Evolutionary conservation across 2,113 vertebrate species (phyloP), one percentile per base, ranked within the genome.

Genomic region (Poecile atricapillus): DNA sequence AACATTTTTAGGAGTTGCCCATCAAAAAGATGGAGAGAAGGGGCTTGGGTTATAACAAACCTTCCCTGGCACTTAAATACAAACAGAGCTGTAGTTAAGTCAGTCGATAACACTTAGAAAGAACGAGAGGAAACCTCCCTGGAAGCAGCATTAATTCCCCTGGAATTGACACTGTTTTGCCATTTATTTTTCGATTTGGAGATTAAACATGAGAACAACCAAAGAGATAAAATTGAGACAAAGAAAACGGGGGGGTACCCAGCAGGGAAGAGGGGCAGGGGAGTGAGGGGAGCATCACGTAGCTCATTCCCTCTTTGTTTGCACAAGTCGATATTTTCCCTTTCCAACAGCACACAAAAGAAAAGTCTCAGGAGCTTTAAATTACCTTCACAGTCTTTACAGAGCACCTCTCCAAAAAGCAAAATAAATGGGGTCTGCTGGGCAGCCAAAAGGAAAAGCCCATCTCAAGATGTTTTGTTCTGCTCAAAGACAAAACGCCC

Each of bases 391-490:
- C 8, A 9, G 63, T 35, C 90, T 80, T 93, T 85, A 59, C 47
- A 75, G 87, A 93, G 33, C 53, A 25, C 50, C 56, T 81, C 83
- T 96, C 87, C 92, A 63, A 93, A 93, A 77, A 90, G 87, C 15
- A 47, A 71, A 93, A 90, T 83, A 80, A 83, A 86, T 73, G 33
- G 75, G 80, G 74, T 87, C 52, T 9, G 60, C 43, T 60, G 90
- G 88, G 92, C 79, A 77, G 58, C 53, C 53, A 15, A 41, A 70
- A 81, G 86, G 79, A 92, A 94, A 91, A 94, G 78, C 49, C 18
- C 35, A 64, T 58, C 93, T 63, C 31, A 31, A 94, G 15, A 2
- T 44, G 27, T 77, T 91, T 69, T 65, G 39, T 86, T 84, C 68
- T 53, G 63, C 67, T 59, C 43, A 15, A 15, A 67, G 41, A 58